These are phyloP conservation scores for Tortrix viridana DNA, from an alignment of 2,888 invertebrate species.

Conservation along the genomic window DNA sequence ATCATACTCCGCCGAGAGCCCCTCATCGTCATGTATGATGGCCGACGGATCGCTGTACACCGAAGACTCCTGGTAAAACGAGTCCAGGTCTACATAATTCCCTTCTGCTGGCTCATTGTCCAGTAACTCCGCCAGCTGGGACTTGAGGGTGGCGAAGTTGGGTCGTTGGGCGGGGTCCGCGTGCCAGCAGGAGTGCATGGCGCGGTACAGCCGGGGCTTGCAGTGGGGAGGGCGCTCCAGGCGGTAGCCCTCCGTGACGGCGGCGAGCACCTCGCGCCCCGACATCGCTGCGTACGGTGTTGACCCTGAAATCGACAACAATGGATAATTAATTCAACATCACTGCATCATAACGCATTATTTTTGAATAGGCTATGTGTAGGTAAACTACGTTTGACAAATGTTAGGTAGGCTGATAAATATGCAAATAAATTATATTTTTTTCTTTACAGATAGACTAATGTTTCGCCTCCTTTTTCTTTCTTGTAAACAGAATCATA, in stretches of 20 bases:
- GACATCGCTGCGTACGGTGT: slow-evolving; percentile 94
- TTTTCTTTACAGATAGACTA: too few species aligned
- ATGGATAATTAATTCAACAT: too few species aligned
- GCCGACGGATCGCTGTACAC: slow-evolving; percentile 83
- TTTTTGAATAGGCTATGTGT: too few species aligned
- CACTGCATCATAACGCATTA: too few species aligned
- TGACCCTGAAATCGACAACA: slow-evolving; percentile 83
- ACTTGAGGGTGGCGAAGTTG: slow-evolving; percentile 86
- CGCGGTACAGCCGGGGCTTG: slow-evolving; percentile 83
- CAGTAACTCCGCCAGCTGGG: slow-evolving; percentile 84
- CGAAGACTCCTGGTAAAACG: slow-evolving; percentile 86
- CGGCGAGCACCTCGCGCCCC: slow-evolving; percentile 92
- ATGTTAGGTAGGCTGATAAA: too few species aligned
- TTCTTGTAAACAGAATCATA: too few species aligned
- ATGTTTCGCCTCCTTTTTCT: too few species aligned
- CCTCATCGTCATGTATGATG: slow-evolving; percentile 79
- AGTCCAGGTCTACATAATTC: slow-evolving; percentile 88
- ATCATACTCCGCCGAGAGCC: slow-evolving; percentile 77
- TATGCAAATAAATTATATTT: too few species aligned
- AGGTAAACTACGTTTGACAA: too few species aligned
- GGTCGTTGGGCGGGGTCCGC: slow-evolving; percentile 90
- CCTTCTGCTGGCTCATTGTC: slow-evolving; percentile 86
- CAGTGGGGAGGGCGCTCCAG: slow-evolving; percentile 92
- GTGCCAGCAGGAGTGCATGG: slow-evolving; percentile 84
- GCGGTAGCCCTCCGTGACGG: slow-evolving; percentile 90